phyloP scores from a whole-genome alignment of 2,888 invertebrate genomes.

The Caenorhabditis panamensis region DNA sequence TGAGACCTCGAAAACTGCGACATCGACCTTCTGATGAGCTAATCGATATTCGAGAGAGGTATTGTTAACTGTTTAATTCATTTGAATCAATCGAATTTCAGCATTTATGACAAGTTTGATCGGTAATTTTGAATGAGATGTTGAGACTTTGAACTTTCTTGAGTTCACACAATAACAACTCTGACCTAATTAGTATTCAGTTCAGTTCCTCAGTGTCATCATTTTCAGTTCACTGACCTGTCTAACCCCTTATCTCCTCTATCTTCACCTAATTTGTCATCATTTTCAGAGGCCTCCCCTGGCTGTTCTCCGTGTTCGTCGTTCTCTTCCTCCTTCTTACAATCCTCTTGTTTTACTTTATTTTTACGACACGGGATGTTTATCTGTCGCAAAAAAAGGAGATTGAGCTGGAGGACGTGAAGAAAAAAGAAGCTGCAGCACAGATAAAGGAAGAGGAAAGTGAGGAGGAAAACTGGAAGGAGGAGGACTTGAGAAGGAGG shows the following conservation, averaged over 20 bases:
- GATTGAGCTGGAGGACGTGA: constrained; percentile 21
- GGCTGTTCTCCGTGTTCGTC: constrained; percentile 64
- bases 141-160: too few relatives aligned
- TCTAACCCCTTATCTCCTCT: not conserved
- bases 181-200: not conserved
- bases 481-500: constrained; percentile 25
- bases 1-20: constrained; percentile 55
- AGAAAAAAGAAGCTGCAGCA: constrained; percentile 27
- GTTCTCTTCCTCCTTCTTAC: constrained; percentile 58
- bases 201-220: constrained; percentile 30
- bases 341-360: constrained; percentile 56
- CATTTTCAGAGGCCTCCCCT: constrained; percentile 63
- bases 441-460: constrained; percentile 10
- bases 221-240: not conserved
- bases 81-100: constrained; percentile 12
- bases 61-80: not conserved
- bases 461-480: constrained; percentile 7
- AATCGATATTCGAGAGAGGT: constrained; percentile 62
- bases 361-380: constrained; percentile 56
- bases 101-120: constrained; percentile 28
- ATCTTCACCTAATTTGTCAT: not conserved
- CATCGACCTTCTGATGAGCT: constrained; percentile 63
- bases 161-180: not conserved
- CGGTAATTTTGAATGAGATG: constrained; percentile 26
- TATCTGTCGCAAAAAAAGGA: constrained; percentile 50